These are phyloP conservation scores for Sebastes taczanowskii DNA, from an alignment of 2,797 vertebrate genomes.

Conservation along the genomic window DNA sequence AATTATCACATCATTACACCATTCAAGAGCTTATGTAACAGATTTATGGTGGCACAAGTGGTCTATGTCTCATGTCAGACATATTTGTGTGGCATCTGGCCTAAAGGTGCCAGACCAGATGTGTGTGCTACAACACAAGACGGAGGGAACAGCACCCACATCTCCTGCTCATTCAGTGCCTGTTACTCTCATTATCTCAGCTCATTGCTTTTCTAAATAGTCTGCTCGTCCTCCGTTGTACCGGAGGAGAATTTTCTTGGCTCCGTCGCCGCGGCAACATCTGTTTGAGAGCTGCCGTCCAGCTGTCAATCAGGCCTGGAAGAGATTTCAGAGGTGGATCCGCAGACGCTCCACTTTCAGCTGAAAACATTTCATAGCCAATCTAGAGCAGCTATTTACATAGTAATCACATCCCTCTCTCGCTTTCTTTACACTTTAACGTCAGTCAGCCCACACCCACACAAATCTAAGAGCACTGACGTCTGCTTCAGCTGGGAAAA, in stretches of 20 bases:
- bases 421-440: conserved; percentile 14
- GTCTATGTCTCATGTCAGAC: not conserved
- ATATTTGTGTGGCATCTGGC: conserved; percentile 24
- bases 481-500: conserved; percentile 31
- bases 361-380: conserved; percentile 3
- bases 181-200: conserved; percentile 16
- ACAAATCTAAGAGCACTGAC: not conserved
- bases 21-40: not conserved
- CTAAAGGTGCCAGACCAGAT: conserved; percentile 4
- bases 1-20: not conserved
- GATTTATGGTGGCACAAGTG: not conserved
- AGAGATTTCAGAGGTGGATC: conserved; percentile 38
- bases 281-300: conserved; percentile 38
- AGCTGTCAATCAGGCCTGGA: conserved; percentile 60
- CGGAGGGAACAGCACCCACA: not conserved
- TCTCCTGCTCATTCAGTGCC: conserved; percentile 12
- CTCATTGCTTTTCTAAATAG: conserved; percentile 32
- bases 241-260: conserved; percentile 23
- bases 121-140: conserved; percentile 3
- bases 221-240: conserved; percentile 14
- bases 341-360: conserved; percentile 27
- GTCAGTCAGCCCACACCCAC: conserved; percentile 20
- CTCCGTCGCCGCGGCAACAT: conserved; percentile 42
- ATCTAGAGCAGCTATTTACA: conserved; percentile 35
- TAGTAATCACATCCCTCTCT: conserved; percentile 34